A percentile compares a stretch with the other conserved stretches of the same genome.
Conservation (phyloP, 2,888 invertebrate genomes). For the Himalopsyche anomala region DNA sequence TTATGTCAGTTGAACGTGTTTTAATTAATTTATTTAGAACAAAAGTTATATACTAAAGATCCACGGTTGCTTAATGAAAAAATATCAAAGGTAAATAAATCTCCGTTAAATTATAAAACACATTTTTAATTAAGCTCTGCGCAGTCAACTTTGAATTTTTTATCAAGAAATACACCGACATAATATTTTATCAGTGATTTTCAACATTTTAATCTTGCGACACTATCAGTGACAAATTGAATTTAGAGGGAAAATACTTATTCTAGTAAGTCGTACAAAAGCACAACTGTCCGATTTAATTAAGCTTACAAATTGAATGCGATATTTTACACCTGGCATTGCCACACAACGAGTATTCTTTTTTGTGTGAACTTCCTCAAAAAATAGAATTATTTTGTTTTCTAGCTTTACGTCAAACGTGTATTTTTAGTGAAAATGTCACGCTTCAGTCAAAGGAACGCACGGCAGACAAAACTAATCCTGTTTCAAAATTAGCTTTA, state of each 20-base stretch:
- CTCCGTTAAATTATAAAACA: too few species aligned
- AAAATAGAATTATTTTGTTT: constrained; percentile 29
- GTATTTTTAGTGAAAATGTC: constrained; percentile 50
- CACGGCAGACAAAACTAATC: constrained; percentile 50
- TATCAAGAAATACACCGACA: too few species aligned
- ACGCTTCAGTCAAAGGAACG: constrained; percentile 45
- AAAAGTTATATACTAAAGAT: too few species aligned
- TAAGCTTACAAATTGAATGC: constrained; percentile 36
- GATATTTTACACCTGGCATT: constrained; percentile 40
- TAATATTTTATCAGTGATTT: too few species aligned
- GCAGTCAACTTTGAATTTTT: too few species aligned
- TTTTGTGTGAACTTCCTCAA: not conserved
- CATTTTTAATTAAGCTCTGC: too few species aligned
- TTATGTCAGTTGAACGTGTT: too few species aligned
- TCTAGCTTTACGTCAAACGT: constrained; percentile 38
- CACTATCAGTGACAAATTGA: constrained; percentile 12
- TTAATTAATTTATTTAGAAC: too few species aligned
- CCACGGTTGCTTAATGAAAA: too few species aligned
- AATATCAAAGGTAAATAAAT: too few species aligned
- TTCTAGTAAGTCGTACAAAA: constrained; percentile 12
- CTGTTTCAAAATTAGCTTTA: constrained; percentile 44
- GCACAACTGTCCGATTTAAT: constrained; percentile 28
- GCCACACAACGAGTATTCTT: constrained; percentile 1
- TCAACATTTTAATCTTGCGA: too few species aligned
- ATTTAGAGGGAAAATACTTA: constrained; percentile 2